Evolutionary conservation across 2,113 vertebrate genomes (phyloP).

Genomic region (Boleophthalmus pectinirostris): DNA sequence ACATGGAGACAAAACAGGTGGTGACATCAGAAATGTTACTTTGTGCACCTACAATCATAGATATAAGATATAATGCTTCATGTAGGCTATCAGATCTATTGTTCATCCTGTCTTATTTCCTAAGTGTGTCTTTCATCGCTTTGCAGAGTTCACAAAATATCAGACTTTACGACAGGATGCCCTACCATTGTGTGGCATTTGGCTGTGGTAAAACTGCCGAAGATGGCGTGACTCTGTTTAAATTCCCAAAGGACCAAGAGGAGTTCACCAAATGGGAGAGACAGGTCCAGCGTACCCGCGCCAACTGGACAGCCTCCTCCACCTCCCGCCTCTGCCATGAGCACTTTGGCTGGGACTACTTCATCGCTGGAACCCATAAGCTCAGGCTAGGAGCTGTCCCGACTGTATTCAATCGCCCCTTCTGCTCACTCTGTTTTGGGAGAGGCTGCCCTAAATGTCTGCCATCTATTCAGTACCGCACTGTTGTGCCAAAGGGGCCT

Average conservation of each 20-base stretch:
- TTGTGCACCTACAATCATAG: neutral
- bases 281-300: constrained; percentile 75
- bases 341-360: constrained; percentile 79
- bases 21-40: neutral
- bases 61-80: neutral
- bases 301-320: constrained; percentile 65
- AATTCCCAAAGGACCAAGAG: constrained; percentile 73
- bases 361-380: constrained; percentile 51
- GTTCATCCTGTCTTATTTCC: neutral
- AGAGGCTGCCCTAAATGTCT: constrained; percentile 51
- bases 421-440: constrained; percentile 62
- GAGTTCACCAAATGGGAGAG: constrained; percentile 78
- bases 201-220: constrained; percentile 74
- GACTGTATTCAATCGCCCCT: constrained; percentile 72
- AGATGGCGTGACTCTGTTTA: constrained; percentile 70
- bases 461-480: constrained; percentile 44
- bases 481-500: constrained; percentile 20
- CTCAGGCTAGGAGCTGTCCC: constrained; percentile 72
- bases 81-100: neutral
- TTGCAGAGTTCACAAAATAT: constrained; percentile 13
- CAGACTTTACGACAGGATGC: constrained; percentile 55
- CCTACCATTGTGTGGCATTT: constrained; percentile 74
- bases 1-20: neutral
- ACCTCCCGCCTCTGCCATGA: constrained; percentile 75
- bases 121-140: neutral